These are phyloP conservation scores for Athalia rosae DNA, from an alignment of 2,888 invertebrate genomes.

Conservation along the genomic window DNA sequence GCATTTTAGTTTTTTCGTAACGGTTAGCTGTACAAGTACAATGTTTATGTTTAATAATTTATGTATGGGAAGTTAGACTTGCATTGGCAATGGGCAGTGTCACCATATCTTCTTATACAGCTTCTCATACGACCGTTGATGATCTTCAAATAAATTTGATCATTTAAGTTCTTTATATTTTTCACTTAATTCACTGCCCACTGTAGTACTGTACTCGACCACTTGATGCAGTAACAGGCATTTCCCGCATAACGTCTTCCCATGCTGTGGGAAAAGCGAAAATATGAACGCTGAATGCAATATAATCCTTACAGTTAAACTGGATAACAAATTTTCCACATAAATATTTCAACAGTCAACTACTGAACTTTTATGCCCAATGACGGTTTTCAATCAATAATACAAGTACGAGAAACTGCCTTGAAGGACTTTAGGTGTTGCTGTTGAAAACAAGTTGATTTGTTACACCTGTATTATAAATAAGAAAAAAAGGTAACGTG, in stretches of 20 bases:
- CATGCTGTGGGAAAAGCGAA: constrained; percentile 78
- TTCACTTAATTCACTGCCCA: constrained; percentile 73
- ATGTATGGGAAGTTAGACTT: constrained; percentile 36
- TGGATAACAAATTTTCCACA: too few species aligned
- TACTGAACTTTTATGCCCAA: too few species aligned
- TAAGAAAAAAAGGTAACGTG: background rate
- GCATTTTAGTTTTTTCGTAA: constrained; percentile 2
- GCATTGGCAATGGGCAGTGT: constrained; percentile 41
- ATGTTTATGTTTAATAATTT: constrained; percentile 35
- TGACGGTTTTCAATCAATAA: too few species aligned
- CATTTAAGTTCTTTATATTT: background rate
- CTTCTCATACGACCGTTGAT: constrained; percentile 10
- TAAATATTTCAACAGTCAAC: too few species aligned
- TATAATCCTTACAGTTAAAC: too few species aligned
- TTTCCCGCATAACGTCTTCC: constrained; percentile 80
- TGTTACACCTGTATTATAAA: too few species aligned
- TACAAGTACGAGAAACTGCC: too few species aligned
- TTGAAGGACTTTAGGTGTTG: too few species aligned
- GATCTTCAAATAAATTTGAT: constrained; percentile 14
- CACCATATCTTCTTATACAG: constrained; percentile 27
- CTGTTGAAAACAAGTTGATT: too few species aligned
- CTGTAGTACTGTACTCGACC: constrained; percentile 78
- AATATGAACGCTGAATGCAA: background rate
- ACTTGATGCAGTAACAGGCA: constrained; percentile 71
- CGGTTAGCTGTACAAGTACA: constrained; percentile 38